Base-by-base conservation (phyloP, 2,888 invertebrate species). In the Lathronympha strigana region DNA sequence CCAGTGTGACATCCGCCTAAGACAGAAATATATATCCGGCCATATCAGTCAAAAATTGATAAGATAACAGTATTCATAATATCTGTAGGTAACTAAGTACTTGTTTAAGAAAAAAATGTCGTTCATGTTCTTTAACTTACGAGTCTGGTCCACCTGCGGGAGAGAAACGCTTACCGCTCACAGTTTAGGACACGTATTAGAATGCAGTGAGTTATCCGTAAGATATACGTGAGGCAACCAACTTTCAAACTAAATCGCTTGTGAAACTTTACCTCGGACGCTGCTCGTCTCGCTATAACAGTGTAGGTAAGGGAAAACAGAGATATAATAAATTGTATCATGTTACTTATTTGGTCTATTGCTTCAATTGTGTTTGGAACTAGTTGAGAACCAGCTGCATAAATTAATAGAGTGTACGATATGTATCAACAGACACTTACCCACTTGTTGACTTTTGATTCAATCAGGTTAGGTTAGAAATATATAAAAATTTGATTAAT, bases 161-260 rank as follows among this genome's bases (percentile, higher is more conserved):
- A 4, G 4, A 8, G n/a, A 28, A 40, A 31, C 67, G 67, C 67
- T 64, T 3, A 19, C 11, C 66, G 58, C 63, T 64, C 61, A 11
- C 61, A n/a, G n/a, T 43, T 69, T 68, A 45, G 25, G 66, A 17
- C 53, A 63, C 28, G 63, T 57, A 62, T 70, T 68, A 69, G 71
- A 72, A 75, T 71, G 68, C 75, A 75, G 67, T 69, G 69, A 67
- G 67, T 68, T 75, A 76, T 76, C 77, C 78, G 77, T 75, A 78
- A 73, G 55, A 23, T 63, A 75, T 76, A 75, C 74, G 78, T 80
- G 80, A 76, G 74, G 78, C 75, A 77, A 78, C 72, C 68, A 74
- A 78, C 82, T 85, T 84, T 81, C 79, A 77, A 79, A 76, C 76
- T 73, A 76, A 77, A 82, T 78, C 76, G 73, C 75, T 82, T 79